These are phyloP conservation scores for Phortica variegata DNA, from an alignment of 1,140 invertebrate species.

Conservation along the genomic window DNA sequence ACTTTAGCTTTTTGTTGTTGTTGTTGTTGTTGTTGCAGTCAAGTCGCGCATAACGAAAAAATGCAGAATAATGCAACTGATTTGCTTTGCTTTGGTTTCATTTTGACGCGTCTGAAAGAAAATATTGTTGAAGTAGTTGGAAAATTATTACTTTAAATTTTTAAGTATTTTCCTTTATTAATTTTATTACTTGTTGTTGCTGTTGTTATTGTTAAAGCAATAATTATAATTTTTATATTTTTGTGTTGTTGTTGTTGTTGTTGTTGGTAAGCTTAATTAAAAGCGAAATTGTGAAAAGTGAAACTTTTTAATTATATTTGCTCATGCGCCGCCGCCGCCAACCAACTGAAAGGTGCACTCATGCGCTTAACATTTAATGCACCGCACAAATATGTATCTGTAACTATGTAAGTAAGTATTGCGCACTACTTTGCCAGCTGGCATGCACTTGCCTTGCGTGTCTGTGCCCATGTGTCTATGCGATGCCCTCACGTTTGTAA, in stretches of 20 bases:
- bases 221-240: slow-evolving; percentile 3
- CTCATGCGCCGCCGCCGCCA: not conserved
- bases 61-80: too few relatives aligned
- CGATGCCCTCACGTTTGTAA: slow-evolving; percentile 26
- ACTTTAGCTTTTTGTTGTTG: slow-evolving; percentile 1
- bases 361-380: slow-evolving; percentile 12
- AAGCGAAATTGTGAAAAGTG: slow-evolving; percentile 27
- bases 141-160: too few relatives aligned
- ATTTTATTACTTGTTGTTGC: not conserved
- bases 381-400: not conserved
- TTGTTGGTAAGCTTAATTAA: not conserved
- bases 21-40: slow-evolving; percentile 9
- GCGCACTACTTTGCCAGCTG: slow-evolving; percentile 22
- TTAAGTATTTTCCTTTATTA: too few relatives aligned
- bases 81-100: too few relatives aligned
- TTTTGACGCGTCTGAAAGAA: too few relatives aligned
- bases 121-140: too few relatives aligned
- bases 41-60: too few relatives aligned
- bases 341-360: not conserved
- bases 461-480: slow-evolving; percentile 50
- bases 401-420: slow-evolving; percentile 6
- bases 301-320: slow-evolving; percentile 49
- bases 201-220: not conserved
- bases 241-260: not conserved
- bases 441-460: slow-evolving; percentile 14